Percentiles rank a stretch among this genome's conserved stretches.
These are phyloP conservation scores for Taurulus bubalis DNA, from an alignment of 2,113 vertebrate species.

Conservation along the genomic window DNA sequence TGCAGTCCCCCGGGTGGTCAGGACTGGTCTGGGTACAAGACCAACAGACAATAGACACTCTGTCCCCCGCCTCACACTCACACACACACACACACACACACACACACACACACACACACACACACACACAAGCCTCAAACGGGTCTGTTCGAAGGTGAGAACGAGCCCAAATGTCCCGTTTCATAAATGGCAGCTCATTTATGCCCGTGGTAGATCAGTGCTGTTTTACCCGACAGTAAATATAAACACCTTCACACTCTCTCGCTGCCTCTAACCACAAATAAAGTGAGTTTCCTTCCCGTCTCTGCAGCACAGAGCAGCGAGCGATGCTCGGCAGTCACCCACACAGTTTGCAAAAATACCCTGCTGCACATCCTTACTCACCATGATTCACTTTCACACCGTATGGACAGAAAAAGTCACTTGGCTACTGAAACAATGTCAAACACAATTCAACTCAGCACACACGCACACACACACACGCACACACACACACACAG, in stretches of 20 bases:
- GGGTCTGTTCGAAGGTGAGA: too few relatives aligned
- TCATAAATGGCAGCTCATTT: slow-evolving; percentile 11
- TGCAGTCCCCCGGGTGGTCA: slow-evolving; percentile 15
- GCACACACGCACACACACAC: slow-evolving; percentile 46
- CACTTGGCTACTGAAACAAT: slow-evolving; percentile 67
- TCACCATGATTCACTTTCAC: slow-evolving; percentile 72
- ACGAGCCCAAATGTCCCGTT: background rate
- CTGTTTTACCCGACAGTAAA: slow-evolving; percentile 8
- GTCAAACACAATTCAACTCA: slow-evolving; percentile 71
- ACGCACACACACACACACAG: slow-evolving; percentile 21
- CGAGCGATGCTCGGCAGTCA: slow-evolving; percentile 62
- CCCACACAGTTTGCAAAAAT: slow-evolving; percentile 78
- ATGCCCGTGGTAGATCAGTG: background rate
- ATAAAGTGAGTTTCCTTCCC: slow-evolving; percentile 55
- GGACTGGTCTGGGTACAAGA: slow-evolving; percentile 23
- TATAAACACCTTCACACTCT: slow-evolving; percentile 25
- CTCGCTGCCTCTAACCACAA: slow-evolving; percentile 33
- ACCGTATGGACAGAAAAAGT: slow-evolving; percentile 65
- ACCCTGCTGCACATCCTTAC: slow-evolving; percentile 62
- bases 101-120: background rate
- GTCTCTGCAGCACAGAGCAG: slow-evolving; percentile 27
- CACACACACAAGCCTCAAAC: too few relatives aligned
- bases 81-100: background rate
- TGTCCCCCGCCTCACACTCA: background rate
- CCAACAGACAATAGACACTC: slow-evolving; percentile 68